Base-by-base conservation (phyloP, 2,113 vertebrate species). In the Porphyrio hochstetteri region DNA sequence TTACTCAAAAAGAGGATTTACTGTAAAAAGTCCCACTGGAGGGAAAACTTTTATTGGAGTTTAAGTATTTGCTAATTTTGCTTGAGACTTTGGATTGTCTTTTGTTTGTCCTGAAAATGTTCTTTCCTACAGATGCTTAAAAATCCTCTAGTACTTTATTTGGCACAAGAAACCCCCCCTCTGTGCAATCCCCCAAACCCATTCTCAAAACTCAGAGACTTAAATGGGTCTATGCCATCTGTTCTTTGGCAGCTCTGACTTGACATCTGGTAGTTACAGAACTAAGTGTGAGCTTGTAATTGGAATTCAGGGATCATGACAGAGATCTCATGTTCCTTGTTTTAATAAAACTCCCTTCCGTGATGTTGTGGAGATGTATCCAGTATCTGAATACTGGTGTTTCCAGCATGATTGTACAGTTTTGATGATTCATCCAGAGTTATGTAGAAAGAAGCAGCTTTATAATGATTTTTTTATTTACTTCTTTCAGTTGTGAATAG, bases 161-260 rank as follows among this genome's bases (percentile, higher is more conserved):
- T 94, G 82, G 68, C 68, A 44, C n/a, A 88, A 68, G 35, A 72
- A 70, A 85, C 76, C 70, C 57, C 2, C 24, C 50, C 27, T 65
- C 77, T 52, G 18, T 83, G 44, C 52, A 84, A 40, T 56, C 72
- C 65, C 56, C 27, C 40, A 70, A 91, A 81, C 64, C 71, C 52
- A 52, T 83, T 86, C 72, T 78, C 69, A 71, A 86, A 94, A 92
- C n/a, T 77, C 55, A 59, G 65, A 78, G 40, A 48, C 82, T 87
- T 94, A 86, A 90, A 55, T 68, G 68, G 77, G 57, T 86, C 80
- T 86, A 6, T 81, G 68, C 92, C 90, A 92, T 96, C 93, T 96
- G 93, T 86, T 90, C 35, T 86, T 94, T 96, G 94, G 92, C 94
- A 95, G 80, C 88, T 94, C 68, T 84, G 55, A 86, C 71, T 90